Evolutionary conservation across 2,797 vertebrate genomes (phyloP), one percentile per base, ranked within the genome.

Genomic region (Gymnopithys bicolor): DNA sequence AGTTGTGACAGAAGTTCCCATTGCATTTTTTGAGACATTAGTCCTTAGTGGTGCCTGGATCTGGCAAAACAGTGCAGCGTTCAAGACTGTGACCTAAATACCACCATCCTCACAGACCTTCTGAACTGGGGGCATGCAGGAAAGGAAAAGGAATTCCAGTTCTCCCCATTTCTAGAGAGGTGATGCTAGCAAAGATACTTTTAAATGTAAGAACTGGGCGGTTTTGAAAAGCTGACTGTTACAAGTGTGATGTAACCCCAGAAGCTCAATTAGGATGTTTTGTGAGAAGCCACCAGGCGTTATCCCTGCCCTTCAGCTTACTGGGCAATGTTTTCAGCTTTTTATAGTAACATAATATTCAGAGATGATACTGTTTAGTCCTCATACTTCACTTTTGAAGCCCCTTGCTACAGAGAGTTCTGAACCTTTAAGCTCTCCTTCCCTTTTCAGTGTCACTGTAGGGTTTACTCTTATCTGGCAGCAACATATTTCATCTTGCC

Each of bases 41-140:
- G n/a, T 77, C 41, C 45, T 82, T 35, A 30, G 32, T 4, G 12
- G 28, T 55, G 46, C 23, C 23, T 81, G 41, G 27, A 10, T 68
- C 79, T 74, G 68, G 60, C 35, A 63, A 66, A 87, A 58, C 2
- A 23, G 27, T 17, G 21, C 23, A n/a, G 10, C 0, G 0, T 37
- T 82, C 16, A 4, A 18, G 41, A 30, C 45, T 3, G 3, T 56
- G 74, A 75, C 43, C 59, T 43, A 41, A 89, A 37, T 41, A 33
- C 4, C 0, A 0, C 24, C 25, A 23, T 27, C 66, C 25, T 48
- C 55, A 18, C 22, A 48, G 52, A 46, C 12, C 10, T 56, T 37
- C 79, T 90, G 62, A 69, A 39, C 30, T 2, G 28, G 16, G 30
- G 13, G 11, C 4, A 2, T 24, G 39, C 48, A 66, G 48, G 43